Evolutionary conservation across 2,888 invertebrate genomes (phyloP), one percentile per base, ranked within the genome.

Genomic region (Drosophila fungiperda): DNA sequence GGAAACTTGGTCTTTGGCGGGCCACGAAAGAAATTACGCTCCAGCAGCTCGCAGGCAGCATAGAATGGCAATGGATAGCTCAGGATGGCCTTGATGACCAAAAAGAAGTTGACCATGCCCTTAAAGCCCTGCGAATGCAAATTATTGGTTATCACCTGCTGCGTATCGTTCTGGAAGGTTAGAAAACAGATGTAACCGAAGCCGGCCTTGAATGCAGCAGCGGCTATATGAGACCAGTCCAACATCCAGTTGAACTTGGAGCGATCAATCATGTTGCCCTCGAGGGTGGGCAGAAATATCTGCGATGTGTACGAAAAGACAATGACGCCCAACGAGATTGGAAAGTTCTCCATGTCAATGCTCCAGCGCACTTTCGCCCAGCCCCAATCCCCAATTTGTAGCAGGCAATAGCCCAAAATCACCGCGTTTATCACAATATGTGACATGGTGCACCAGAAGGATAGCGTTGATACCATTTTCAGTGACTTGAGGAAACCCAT

Each of bases 251-350:
- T 96, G 92, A 99, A 99, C 91, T 96, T 96, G 2, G 96, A 96
- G 0, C 97, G 95, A 93, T 99, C 98, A 80, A 96, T 96, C 96
- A 99, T 97, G 92, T 98, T 99, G 9, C 99, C 99, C 94, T 99
- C 99, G 70, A 99, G 94, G 0, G 99, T 98, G 0, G 99, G 99
- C 77, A 99, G 94, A 93, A 99, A 99, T 83, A 99, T 99, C 93
- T 99, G 99, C 0, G 99, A 99, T 2, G 99, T 99, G 93, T 99
- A 99, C 60, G 99, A 99, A 94, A 99, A 99, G 2, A 99, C 99
- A 80, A 99, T 99, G 52, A 99, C 99, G 11, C 99, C 99, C 75
- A 99, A 94, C 55, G 98, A 98, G 73, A 99, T 99, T 9, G 99
- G 99, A 91, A 99, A 99, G 89, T 98, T 99, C 93, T 98, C 97